Base-by-base conservation (phyloP, 2,113 vertebrate genomes). In the Lampris megalopsis region DNA sequence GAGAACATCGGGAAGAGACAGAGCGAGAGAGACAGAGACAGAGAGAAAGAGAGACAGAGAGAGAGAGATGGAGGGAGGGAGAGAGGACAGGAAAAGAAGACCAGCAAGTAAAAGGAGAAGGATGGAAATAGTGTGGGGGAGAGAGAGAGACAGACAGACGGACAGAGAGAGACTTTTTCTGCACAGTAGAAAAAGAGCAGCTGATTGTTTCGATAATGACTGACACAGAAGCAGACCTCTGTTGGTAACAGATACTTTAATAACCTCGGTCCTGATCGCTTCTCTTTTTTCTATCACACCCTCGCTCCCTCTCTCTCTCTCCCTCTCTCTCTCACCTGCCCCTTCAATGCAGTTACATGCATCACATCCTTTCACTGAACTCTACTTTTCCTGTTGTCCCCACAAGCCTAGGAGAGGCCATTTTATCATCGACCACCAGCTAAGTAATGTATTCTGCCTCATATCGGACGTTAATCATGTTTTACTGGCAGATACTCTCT, bases 21-120 rank as follows among this genome's bases (percentile, higher is more conserved):
- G 9, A 56, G 41, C 40, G n/a, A 11, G 0, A 10, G 47, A 53
- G 1, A 2, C 1, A 61, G 7, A 49, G 37, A 24, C 24, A 50
- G 49, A 50, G 8, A 50, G 47, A 62, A 11, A 64, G 63, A 68
- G 49, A 50, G 10, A 67, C 4, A 54, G 9, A 56, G 41, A 48
- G n/a, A 11, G 0, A 10, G 47, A 53, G 1, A 2, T 1, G 53
- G 7, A 49, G 37, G 5, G 50, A 53, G 50, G 2, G 49, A 10
- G 49, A 13, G 3, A 10, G 5, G 3, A 13, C 59, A 63, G 38
- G 4, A 24, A 36, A 2, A 38, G 37, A 24, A 24, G 24, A 24
- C 24, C 24, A 24, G 24, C 24, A 24, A 24, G 24, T 24, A 24
- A 24, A 24, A 24, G 24, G 24, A 24, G 24, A 24, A 24, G 24